Percentiles rank a stretch among this genome's conserved stretches.
These are phyloP conservation scores for Drosophila setosimentum DNA, from an alignment of 2,888 invertebrate genomes.

Conservation along the genomic window DNA sequence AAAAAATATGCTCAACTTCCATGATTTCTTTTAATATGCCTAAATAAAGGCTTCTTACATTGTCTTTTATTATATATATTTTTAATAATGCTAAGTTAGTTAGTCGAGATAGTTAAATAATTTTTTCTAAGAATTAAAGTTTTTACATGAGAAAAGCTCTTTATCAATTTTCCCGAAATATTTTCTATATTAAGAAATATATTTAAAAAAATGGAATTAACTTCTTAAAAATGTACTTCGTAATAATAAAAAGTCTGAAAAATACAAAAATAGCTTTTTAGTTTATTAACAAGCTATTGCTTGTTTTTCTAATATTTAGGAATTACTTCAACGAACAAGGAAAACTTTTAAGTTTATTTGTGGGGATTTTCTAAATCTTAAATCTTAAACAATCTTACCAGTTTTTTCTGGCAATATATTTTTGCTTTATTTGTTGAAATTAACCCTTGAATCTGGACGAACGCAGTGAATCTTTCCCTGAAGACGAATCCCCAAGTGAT, in stretches of 20 bases:
- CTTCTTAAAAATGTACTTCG: not conserved
- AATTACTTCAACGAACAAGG: not conserved
- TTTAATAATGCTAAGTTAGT: no score
- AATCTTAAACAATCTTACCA: not conserved
- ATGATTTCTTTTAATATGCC: not conserved
- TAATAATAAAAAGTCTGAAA: not conserved
- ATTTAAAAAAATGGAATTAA: not conserved
- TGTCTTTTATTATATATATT: not conserved
- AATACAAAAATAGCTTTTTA: not conserved
- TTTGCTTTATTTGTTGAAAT: not conserved
- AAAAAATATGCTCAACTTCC: not conserved
- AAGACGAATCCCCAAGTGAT: not conserved
- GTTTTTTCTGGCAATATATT: not conserved
- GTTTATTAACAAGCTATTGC: no score
- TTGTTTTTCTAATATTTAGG: not conserved
- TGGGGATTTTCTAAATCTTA: not conserved
- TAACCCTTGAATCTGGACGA: not conserved
- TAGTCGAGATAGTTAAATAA: no score
- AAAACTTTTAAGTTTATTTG: not conserved
- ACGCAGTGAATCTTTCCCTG: not conserved
- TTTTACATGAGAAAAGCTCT: no score
- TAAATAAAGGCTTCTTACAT: not conserved
- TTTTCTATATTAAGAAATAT: not conserved
- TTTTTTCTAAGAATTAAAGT: no score
- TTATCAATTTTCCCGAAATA: not conserved